These are phyloP conservation scores for Limosa lapponica DNA, from an alignment of 2,797 vertebrate genomes.

Conservation along the genomic window DNA sequence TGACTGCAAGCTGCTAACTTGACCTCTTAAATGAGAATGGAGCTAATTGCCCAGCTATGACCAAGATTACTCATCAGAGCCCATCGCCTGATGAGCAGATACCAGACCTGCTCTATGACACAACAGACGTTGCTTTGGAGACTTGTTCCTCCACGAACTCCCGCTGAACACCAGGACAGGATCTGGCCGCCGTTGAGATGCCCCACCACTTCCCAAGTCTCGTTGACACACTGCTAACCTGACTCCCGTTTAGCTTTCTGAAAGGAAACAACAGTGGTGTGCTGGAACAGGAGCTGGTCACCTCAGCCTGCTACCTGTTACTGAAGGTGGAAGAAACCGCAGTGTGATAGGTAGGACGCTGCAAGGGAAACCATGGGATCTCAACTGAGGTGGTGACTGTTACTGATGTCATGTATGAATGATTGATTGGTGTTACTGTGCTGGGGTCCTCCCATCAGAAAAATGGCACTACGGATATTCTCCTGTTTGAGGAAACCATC, in stretches of 20 bases:
- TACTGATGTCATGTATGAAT: not conserved
- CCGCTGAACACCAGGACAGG: not conserved
- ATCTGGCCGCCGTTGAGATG: not conserved
- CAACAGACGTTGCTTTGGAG: not conserved
- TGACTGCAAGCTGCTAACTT: not conserved
- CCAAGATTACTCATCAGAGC: not conserved
- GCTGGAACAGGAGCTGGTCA: not conserved
- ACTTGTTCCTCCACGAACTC: not conserved
- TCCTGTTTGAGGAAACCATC: not conserved
- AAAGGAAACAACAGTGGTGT: not conserved
- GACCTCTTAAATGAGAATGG: not conserved
- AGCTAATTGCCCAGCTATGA: not conserved
- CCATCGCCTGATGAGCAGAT: not conserved
- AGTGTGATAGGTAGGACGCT: not conserved
- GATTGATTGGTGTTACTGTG: not conserved
- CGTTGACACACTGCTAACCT: not conserved
- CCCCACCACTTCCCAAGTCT: not conserved
- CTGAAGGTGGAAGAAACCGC: not conserved
- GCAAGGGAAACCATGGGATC: not conserved
- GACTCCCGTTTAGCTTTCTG: accelerated
- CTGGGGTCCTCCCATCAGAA: not conserved
- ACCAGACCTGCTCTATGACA: not conserved
- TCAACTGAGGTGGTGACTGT: not conserved
- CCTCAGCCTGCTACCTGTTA: not conserved
- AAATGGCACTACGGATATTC: not conserved